Evolutionary conservation across 2,797 vertebrate genomes (phyloP), one percentile per base, ranked within the genome.

Genomic region (Sebastes jordani): DNA sequence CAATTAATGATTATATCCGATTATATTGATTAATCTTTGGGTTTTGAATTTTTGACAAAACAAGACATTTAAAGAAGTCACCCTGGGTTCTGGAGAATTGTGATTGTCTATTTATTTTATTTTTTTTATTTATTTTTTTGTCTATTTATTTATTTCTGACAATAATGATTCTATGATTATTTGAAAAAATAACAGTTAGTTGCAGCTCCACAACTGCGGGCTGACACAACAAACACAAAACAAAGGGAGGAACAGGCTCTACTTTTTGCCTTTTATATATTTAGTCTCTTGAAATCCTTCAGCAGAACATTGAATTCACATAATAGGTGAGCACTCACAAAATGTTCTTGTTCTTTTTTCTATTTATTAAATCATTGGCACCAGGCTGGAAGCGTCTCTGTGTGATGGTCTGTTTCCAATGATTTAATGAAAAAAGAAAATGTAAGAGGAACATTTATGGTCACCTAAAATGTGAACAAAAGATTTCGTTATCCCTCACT

Each of bases 231-330:
- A 71, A 71, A 58, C 64, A 23, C 18, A 49, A 32, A 67, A 65
- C 62, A 73, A 82, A 76, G 58, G 62, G 5, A 71, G 68, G 68
- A 81, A 76, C 54, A 8, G 61, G 38, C 34, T 32, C 59, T 1
- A 3, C 36, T 38, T 6, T 20, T 4, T 3, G 2, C 30, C 14
- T 63, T 63, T 54, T 32, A 20, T 13, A 32, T 42, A 25, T 68
- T 62, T 68, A 55, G 46, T 30, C 20, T 30, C 20, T 14, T 38
- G 22, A 8, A 14, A 42, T 20, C 22, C 20, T 23, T 25, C 23
- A 1, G 34, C 56, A 38, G 9, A 32, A 6, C 38, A 20, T 2
- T 69, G 4, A 38, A 36, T 60, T 58, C 63, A 25, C 49, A 23
- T 22, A 25, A 23, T 13, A n/a, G 29, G 8, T 2, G 27, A 25